Evolutionary conservation across 2,113 vertebrate species (phyloP), one percentile per base, ranked within the genome.

Genomic region (Phyllopteryx taeniolatus): DNA sequence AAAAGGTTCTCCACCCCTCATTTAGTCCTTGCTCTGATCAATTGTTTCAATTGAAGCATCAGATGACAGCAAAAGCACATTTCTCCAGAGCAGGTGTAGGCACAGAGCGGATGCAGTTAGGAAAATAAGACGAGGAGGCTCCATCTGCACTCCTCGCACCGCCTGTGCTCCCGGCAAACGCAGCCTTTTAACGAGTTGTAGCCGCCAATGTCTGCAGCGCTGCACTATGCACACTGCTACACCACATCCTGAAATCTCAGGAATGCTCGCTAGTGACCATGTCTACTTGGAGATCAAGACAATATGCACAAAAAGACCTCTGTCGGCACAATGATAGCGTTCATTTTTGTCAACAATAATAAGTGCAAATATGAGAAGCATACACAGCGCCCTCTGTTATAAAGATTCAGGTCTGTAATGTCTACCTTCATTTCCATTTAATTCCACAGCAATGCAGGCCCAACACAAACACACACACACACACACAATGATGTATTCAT

Each of bases 161-260:
- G n/a, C 76, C 78, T 87, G 83, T 71, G 81, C 83, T 81, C 69
- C 73, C 67, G 77, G 79, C 88, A 87, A 84, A 88, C 61, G 74
- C 78, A 85, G 74, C 31, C 73, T 76, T 87, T 87, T 88, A 88
- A 88, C 85, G 85, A 90, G 79, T 67, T 83, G 72, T 76, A 71
- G 77, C 84, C 80, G 63, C 69, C 46, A 67, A 70, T 39, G 62
- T 74, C 81, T 86, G 78, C 46, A 11, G 72, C 74, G 76, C 83
- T 77, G 54, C 63, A 43, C 72, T 64, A 81, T 78, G 80, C 64
- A 56, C 74, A 71, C 74, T 76, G 67, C 27, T 70, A 70, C 84
- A 88, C 88, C 91, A 91, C 89, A 91, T 91, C 89, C 91, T 91
- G 86, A 85, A 88, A 91, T 85, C 78, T 76, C 71, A 76, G 89